Evolutionary conservation across 2,888 invertebrate species (phyloP).

Genomic region (Bellardia pandia): DNA sequence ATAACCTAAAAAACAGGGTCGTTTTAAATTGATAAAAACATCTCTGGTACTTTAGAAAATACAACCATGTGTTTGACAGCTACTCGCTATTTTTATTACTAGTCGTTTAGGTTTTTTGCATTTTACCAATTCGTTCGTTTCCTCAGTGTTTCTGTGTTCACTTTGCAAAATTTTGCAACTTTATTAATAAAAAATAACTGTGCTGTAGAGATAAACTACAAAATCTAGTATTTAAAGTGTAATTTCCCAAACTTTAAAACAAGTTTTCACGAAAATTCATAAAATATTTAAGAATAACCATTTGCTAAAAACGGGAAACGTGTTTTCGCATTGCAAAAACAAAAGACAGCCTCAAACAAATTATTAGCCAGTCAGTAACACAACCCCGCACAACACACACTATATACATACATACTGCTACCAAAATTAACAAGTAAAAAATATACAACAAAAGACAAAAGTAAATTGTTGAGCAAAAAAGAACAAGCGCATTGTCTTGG

Average conservation of each 20-base stretch:
- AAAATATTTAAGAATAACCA: neutral
- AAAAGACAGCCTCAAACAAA: slow-evolving; percentile 36
- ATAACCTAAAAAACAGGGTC: slow-evolving; percentile 11
- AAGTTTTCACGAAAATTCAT: neutral
- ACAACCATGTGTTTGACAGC: slow-evolving; percentile 32
- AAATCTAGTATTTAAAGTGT: neutral
- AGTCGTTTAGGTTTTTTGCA: slow-evolving; percentile 49
- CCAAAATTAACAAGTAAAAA: slow-evolving; percentile 6
- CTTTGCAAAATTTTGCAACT: slow-evolving; percentile 52
- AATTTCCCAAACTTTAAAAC: slow-evolving; percentile 12
- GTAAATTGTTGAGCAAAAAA: neutral
- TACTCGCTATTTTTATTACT: slow-evolving; percentile 47
- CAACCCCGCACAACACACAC: slow-evolving; percentile 39
- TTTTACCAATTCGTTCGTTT: slow-evolving; percentile 48
- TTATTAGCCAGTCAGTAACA: slow-evolving; percentile 18
- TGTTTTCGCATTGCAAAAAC: slow-evolving; percentile 57
- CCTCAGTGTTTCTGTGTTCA: slow-evolving; percentile 51
- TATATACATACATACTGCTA: neutral
- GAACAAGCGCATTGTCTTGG: slow-evolving; percentile 37
- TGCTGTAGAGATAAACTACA: slow-evolving; percentile 11
- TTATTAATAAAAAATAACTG: slow-evolving; percentile 52
- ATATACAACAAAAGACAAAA: slow-evolving; percentile 30
- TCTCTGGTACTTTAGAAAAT: neutral
- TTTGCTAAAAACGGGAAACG: slow-evolving; percentile 36
- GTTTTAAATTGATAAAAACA: neutral